A percentile compares a stretch with the other conserved stretches of the same genome.
These are phyloP conservation scores for Andrena praecox DNA, from an alignment of 2,888 invertebrate genomes.

Conservation along the genomic window DNA sequence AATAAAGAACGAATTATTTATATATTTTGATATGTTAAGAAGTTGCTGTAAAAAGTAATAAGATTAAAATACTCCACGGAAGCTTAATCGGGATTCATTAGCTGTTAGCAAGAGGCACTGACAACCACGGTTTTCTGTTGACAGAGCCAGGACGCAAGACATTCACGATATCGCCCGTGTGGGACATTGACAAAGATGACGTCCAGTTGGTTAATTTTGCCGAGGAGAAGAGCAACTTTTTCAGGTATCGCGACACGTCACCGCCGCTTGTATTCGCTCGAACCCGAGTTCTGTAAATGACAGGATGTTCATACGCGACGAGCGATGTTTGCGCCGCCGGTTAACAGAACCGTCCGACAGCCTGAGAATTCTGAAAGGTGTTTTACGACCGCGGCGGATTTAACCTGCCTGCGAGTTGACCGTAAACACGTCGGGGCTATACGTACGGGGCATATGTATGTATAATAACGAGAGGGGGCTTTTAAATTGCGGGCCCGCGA, in stretches of 20 bases:
- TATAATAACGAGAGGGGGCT: background rate
- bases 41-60: too few species aligned
- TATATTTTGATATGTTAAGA: too few species aligned
- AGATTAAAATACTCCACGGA: too few species aligned
- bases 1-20: too few species aligned
- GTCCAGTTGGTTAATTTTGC: conserved; percentile 74
- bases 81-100: too few species aligned
- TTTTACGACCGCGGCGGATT: conserved; percentile 20
- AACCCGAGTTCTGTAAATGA: background rate
- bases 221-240: conserved; percentile 75
- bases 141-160: conserved; percentile 71
- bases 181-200: conserved; percentile 78
- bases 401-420: background rate
- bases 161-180: conserved; percentile 77
- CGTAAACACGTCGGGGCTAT: background rate
- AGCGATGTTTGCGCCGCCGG: background rate
- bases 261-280: background rate
- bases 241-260: conserved; percentile 66
- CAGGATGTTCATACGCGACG: background rate
- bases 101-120: too few species aligned
- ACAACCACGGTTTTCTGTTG: conserved; percentile 35
- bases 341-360: too few species aligned
- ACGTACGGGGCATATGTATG: too few species aligned
- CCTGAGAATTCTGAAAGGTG: background rate
- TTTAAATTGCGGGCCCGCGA: background rate